These are phyloP conservation scores for Schizotus pectinicornis DNA, from an alignment of 2,888 invertebrate species.

Conservation along the genomic window DNA sequence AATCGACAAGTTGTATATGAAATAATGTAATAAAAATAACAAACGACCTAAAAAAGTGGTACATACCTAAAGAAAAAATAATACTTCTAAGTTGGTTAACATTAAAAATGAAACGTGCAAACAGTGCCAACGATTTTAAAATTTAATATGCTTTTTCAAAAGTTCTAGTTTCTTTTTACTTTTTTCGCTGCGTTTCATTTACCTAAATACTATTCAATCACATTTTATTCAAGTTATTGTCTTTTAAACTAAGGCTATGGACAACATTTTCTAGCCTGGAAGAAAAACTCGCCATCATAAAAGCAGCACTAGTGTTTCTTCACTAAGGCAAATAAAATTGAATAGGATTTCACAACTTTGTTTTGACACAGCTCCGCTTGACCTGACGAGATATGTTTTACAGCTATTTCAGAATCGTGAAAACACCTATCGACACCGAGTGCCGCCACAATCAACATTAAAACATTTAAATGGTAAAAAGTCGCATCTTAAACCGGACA, in stretches of 20 bases:
- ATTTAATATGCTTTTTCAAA: background rate
- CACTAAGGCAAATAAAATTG: slow-evolving; percentile 2
- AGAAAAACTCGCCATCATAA: background rate
- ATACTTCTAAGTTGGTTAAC: background rate
- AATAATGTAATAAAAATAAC: background rate
- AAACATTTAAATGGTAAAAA: background rate
- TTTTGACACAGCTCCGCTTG: background rate
- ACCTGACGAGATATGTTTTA: background rate
- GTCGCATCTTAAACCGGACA: slow-evolving; percentile 48
- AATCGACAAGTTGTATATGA: background rate
- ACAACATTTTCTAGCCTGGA: background rate
- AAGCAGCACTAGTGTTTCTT: too few relatives aligned
- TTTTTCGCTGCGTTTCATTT: slow-evolving; percentile 14
- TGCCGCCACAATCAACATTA: too few relatives aligned
- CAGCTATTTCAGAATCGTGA: too few relatives aligned
- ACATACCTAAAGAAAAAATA: slow-evolving; percentile 2
- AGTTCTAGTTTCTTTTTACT: background rate
- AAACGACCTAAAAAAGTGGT: background rate
- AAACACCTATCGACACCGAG: too few relatives aligned
- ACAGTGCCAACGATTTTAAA: background rate
- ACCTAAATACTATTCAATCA: slow-evolving; percentile 21
- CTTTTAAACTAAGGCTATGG: slow-evolving; percentile 36
- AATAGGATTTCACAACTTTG: background rate
- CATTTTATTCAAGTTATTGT: slow-evolving; percentile 35
- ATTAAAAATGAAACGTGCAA: background rate